Conservation (phyloP, 2,113 vertebrate species). For the Phyllopteryx taeniolatus region DNA sequence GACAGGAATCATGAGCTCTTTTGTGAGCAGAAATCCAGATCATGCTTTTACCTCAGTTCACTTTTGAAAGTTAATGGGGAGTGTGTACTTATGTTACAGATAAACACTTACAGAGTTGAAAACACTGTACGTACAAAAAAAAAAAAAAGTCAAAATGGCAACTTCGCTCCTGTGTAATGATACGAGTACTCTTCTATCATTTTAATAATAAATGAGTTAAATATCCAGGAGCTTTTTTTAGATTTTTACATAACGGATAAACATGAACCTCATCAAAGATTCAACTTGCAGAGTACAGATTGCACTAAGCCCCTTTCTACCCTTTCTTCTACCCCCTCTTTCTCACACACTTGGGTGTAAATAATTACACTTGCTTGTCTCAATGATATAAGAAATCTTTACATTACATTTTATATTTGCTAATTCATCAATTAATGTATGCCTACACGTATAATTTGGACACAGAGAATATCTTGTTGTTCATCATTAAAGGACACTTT, state of each 20-base stretch:
- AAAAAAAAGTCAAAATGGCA: background rate
- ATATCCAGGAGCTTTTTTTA: background rate
- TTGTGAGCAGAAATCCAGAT: background rate
- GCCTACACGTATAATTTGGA: background rate
- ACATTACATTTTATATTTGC: background rate
- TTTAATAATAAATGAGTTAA: slow-evolving; percentile 5
- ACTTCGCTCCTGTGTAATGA: background rate
- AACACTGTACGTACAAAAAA: background rate
- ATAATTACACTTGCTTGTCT: background rate
- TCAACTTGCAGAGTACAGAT: background rate
- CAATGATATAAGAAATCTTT: background rate
- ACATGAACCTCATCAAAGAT: slow-evolving; percentile 2
- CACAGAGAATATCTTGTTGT: background rate
- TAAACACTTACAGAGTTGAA: background rate
- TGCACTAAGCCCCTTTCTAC: background rate
- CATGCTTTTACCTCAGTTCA: background rate
- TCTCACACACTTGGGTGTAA: background rate
- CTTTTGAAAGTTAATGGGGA: background rate
- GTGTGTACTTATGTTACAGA: background rate
- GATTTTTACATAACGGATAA: background rate
- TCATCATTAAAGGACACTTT: too few species aligned
- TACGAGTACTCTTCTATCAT: background rate
- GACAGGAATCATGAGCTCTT: background rate
- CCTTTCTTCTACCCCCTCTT: background rate
- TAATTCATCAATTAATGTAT: background rate